phyloP scores from a whole-genome alignment of 1,140 invertebrate species.

The Hestina assimilis region DNA sequence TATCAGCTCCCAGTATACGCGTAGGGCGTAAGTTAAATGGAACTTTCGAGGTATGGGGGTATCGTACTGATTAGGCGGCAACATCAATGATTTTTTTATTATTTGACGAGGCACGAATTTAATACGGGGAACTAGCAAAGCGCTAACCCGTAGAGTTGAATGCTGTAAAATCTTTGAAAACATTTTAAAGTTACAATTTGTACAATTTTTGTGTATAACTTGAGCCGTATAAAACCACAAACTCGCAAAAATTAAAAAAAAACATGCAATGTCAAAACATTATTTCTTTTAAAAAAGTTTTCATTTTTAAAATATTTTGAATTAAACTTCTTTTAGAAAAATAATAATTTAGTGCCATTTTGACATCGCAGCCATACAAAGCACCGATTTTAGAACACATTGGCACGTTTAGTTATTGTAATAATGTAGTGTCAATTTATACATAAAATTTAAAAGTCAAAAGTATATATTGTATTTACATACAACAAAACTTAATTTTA shows the following conservation, averaged over 20 bases:
- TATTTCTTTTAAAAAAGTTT: too few species aligned
- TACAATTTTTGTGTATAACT: too few species aligned
- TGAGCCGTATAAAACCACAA: too few species aligned
- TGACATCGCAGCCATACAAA: too few species aligned
- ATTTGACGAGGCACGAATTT: neutral
- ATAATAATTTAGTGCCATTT: too few species aligned
- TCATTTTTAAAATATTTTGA: too few species aligned
- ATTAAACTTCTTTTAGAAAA: too few species aligned
- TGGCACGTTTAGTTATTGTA: neutral
- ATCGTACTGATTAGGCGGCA: constrained; percentile 54
- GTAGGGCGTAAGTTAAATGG: constrained; percentile 37
- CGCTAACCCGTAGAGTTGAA: neutral
- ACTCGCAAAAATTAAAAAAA: neutral
- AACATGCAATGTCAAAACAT: neutral
- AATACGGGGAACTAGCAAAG: neutral
- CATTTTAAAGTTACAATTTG: constrained; percentile 6
- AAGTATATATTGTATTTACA: constrained; percentile 2
- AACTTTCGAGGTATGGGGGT: constrained; percentile 45
- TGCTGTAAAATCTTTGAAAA: constrained; percentile 2
- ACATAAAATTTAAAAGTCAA: constrained; percentile 26
- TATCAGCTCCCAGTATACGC: constrained; percentile 51
- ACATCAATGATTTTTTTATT: constrained; percentile 9
- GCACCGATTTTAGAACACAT: neutral
- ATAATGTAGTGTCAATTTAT: constrained; percentile 3
- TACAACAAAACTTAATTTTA: constrained; percentile 12